These are phyloP conservation scores for Hypanus sabinus DNA, from an alignment of 2,113 vertebrate species.

Conservation along the genomic window DNA sequence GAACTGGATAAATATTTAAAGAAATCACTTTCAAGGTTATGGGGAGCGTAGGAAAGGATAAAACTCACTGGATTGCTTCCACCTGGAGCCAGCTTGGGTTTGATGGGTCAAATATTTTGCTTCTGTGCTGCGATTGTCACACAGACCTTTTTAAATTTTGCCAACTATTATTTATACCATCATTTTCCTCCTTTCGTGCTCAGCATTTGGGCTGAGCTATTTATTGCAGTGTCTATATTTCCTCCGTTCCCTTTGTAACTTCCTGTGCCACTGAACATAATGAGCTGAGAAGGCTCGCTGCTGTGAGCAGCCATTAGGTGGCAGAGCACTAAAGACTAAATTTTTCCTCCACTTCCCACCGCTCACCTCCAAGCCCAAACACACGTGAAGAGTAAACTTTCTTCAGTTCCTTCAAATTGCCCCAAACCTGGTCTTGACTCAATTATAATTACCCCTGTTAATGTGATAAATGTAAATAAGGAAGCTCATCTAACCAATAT, in stretches of 20 bases:
- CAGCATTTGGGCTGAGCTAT: neutral
- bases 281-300: neutral
- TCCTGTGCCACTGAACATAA: neutral
- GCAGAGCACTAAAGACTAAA: neutral
- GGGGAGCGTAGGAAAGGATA: no score
- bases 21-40: no score
- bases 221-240: neutral
- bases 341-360: neutral
- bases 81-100: no score
- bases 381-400: neutral
- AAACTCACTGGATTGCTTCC: no score
- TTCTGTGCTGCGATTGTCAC: no score
- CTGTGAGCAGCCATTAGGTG: neutral
- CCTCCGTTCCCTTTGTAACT: neutral
- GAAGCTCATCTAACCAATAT: neutral
- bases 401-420: neutral
- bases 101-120: no score
- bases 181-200: neutral
- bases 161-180: neutral
- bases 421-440: neutral
- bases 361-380: neutral
- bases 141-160: neutral
- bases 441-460: neutral
- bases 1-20: no score
- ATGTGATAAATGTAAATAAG: neutral